phyloP scores from a whole-genome alignment of 2,888 invertebrate genomes.

The Monoplex corrugatus region DNA sequence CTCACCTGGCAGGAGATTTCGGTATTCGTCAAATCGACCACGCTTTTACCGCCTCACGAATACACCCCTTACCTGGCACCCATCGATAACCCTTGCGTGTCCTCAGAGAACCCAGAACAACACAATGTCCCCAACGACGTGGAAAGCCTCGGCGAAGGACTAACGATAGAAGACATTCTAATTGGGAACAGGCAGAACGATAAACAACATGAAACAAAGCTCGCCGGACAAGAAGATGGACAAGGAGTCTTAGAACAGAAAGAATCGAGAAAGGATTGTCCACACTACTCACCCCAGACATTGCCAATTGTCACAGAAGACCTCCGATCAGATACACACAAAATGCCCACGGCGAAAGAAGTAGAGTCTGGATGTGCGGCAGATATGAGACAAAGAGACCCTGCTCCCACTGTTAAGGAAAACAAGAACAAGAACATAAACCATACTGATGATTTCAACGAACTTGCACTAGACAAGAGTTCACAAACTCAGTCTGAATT shows the following conservation, averaged over 20 bases:
- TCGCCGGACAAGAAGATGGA: not conserved
- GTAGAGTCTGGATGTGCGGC: too few relatives aligned
- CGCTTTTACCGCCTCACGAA: not conserved
- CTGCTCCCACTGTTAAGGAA: not conserved
- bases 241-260: too few relatives aligned
- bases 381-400: not conserved
- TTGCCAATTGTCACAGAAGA: not conserved
- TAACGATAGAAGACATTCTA: not conserved
- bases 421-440: not conserved
- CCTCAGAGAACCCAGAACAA: too few relatives aligned
- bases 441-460: too few relatives aligned
- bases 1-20: constrained; percentile 48
- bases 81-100: not conserved
- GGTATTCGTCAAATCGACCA: not conserved
- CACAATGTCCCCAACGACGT: not conserved
- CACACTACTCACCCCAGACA: not conserved
- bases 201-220: not conserved
- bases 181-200: not conserved
- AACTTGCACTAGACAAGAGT: too few relatives aligned
- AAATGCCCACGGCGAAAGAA: not conserved
- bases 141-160: not conserved
- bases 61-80: not conserved
- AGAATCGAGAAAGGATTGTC: too few relatives aligned
- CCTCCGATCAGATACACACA: not conserved
- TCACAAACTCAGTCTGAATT: not conserved